Percentiles rank a stretch among this genome's conserved stretches.
These are phyloP conservation scores for Ctena decussata DNA, from an alignment of 2,888 invertebrate species.

Conservation along the genomic window DNA sequence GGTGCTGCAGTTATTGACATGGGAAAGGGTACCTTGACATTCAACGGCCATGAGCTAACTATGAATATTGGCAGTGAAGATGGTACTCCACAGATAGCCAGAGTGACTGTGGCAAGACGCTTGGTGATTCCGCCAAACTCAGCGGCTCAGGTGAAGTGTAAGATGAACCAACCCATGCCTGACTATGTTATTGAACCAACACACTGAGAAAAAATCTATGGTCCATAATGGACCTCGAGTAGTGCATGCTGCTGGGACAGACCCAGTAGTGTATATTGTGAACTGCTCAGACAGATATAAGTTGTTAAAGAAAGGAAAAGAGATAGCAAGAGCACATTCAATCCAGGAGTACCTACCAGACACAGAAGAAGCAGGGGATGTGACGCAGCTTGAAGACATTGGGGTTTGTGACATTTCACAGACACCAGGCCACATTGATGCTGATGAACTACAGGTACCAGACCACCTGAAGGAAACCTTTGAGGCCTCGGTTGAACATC, in stretches of 20 bases:
- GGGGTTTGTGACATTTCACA: not conserved
- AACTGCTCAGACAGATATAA: not conserved
- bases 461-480: conserved; percentile 10
- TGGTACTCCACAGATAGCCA: not conserved
- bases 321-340: not conserved
- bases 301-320: not conserved
- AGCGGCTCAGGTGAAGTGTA: not conserved
- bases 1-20: conserved; percentile 2
- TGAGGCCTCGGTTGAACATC: conserved; percentile 10
- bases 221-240: no score
- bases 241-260: not conserved
- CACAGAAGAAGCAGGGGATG: not conserved
- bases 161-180: not conserved
- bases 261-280: not conserved
- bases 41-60: not conserved
- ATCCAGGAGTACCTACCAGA: not conserved
- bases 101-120: not conserved
- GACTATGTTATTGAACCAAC: not conserved
- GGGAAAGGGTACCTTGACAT: not conserved
- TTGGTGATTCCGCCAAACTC: not conserved
- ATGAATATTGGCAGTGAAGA: not conserved
- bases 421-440: not conserved
- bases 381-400: not conserved
- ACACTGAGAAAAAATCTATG: not conserved
- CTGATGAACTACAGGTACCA: not conserved